Conservation (phyloP, 2,888 invertebrate genomes). For the Stomorhina lunata region DNA sequence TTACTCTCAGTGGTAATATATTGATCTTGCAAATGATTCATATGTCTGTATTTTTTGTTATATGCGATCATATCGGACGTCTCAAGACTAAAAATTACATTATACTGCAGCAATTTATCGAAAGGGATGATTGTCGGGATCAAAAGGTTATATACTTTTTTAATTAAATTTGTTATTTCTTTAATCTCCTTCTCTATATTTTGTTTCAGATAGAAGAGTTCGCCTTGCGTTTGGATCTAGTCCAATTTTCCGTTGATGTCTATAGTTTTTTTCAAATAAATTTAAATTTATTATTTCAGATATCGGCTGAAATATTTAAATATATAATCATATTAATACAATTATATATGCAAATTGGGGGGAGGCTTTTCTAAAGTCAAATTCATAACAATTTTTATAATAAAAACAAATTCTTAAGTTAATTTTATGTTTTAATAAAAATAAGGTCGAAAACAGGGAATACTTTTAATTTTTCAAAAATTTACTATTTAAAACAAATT, state of each 20-base stretch:
- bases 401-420: too few species aligned
- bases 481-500: too few species aligned
- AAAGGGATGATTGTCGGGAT: background rate
- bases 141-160: conserved; percentile 5
- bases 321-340: conserved; percentile 14
- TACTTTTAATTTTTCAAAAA: too few species aligned
- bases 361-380: too few species aligned
- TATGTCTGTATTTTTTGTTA: background rate
- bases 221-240: background rate
- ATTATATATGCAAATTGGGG: background rate
- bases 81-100: background rate
- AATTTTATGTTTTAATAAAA: too few species aligned
- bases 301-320: background rate
- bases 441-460: too few species aligned
- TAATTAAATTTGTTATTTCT: background rate
- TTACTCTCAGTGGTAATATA: background rate
- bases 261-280: conserved; percentile 15
- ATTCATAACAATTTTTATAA: too few species aligned
- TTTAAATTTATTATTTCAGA: conserved; percentile 4
- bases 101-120: background rate
- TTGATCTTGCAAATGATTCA: conserved; percentile 8
- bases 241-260: background rate
- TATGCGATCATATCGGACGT: background rate
- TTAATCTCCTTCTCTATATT: background rate
- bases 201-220: conserved; percentile 28